Conservation (phyloP, 2,888 invertebrate species). For the Sepioteuthis lessoniana region DNA sequence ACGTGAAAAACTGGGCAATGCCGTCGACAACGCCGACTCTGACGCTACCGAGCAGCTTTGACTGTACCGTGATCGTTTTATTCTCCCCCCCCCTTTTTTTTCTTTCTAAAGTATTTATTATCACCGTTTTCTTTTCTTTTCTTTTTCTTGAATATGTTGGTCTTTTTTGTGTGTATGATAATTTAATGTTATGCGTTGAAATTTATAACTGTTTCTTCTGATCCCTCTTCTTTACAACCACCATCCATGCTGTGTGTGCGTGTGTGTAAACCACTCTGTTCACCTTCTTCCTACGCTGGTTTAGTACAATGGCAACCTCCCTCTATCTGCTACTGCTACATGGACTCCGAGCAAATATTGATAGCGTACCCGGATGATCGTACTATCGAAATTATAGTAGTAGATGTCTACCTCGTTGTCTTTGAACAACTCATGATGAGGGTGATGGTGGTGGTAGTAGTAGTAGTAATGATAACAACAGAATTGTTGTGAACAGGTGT, state of each 20-base stretch:
- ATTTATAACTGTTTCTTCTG: not conserved
- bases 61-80: not conserved
- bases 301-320: slow-evolving; percentile 20
- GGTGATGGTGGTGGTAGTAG: not conserved
- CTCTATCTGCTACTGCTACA: slow-evolving; percentile 38
- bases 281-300: slow-evolving; percentile 38
- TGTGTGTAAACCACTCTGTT: not conserved
- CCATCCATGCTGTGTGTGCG: not conserved
- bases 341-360: not conserved
- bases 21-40: not conserved
- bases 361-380: not conserved
- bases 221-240: not conserved
- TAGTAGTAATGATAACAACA: not conserved
- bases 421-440: not conserved
- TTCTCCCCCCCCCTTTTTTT: not conserved
- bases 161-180: not conserved
- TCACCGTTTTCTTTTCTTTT: not conserved
- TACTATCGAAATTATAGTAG: not conserved
- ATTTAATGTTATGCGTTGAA: not conserved
- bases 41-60: not conserved
- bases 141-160: not conserved
- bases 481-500: not conserved
- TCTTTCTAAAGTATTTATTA: not conserved
- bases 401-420: not conserved
- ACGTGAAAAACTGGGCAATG: not conserved